Evolutionary conservation across 2,888 invertebrate species (phyloP).

Genomic region (Drosophila prostipennis): DNA sequence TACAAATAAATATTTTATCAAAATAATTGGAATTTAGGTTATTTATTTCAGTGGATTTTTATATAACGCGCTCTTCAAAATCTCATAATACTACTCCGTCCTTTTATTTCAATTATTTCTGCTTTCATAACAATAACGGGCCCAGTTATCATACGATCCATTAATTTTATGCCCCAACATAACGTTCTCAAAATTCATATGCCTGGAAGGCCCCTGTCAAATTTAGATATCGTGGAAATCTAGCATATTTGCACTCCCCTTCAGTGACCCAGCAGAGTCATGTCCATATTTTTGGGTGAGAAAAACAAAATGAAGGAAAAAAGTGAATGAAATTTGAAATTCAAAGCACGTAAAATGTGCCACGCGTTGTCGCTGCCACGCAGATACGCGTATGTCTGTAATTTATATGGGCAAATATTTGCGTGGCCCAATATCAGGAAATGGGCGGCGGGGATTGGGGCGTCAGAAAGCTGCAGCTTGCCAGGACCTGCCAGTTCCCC

Average conservation of each 20-base stretch:
- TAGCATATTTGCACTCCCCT: constrained; percentile 23
- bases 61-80: not conserved
- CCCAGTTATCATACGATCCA: constrained; percentile 21
- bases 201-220: constrained; percentile 9
- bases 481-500: constrained; percentile 27
- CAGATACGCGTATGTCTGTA: constrained; percentile 59
- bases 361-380: constrained; percentile 44
- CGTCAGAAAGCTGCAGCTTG: constrained; percentile 41
- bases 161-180: constrained; percentile 26
- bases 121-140: constrained; percentile 14
- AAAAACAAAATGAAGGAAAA: constrained; percentile 21
- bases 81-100: no score
- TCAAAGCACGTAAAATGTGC: constrained; percentile 59
- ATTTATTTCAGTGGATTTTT: not conserved
- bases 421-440: constrained; percentile 34
- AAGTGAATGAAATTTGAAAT: constrained; percentile 48
- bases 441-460: not conserved
- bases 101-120: constrained; percentile 28
- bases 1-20: no score
- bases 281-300: constrained; percentile 29
- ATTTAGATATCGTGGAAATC: constrained; percentile 21
- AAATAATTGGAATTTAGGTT: no score
- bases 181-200: constrained; percentile 18
- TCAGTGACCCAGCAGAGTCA: constrained; percentile 23
- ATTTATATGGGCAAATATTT: constrained; percentile 75